A percentile compares a stretch with the other conserved stretches of the same genome.
Conservation (phyloP, 1,140 invertebrate genomes). For the Aplysia californica region DNA sequence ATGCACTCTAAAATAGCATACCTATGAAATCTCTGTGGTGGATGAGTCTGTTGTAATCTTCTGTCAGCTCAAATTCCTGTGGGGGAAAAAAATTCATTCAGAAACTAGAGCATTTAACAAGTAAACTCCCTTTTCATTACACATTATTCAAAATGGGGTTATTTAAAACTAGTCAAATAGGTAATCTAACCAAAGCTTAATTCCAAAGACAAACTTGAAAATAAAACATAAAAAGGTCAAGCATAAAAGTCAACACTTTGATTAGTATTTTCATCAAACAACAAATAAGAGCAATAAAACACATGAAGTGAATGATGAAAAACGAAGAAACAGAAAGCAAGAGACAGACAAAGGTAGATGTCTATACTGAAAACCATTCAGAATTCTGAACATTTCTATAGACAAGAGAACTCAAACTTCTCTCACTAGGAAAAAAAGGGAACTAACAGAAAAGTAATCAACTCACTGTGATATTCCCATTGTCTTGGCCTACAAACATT, state of each 20-base stretch:
- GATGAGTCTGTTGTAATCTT: constrained; percentile 95
- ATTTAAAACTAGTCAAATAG: no score
- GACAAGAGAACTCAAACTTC: not conserved
- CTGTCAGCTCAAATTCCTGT: constrained; percentile 89
- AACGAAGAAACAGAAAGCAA: not conserved
- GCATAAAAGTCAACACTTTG: no score
- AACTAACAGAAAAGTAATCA: not conserved
- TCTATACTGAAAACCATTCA: not conserved
- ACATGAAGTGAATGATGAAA: not conserved
- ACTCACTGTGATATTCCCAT: not conserved
- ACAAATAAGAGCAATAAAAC: not conserved
- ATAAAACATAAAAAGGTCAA: no score
- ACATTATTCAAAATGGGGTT: no score
- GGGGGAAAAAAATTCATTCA: constrained; percentile 66
- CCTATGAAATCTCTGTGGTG: constrained; percentile 84
- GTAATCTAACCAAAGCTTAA: no score
- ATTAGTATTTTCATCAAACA: no score
- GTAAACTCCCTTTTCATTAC: not conserved
- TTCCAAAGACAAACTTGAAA: no score
- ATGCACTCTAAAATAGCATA: constrained; percentile 38
- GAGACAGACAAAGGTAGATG: not conserved
- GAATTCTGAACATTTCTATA: not conserved
- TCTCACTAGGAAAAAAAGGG: not conserved
- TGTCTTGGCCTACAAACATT: constrained; percentile 93
- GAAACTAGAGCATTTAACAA: no score